Evolutionary conservation across 2,113 vertebrate species (phyloP), one percentile per base, ranked within the genome.

Genomic region (Catagonus wagneri): DNA sequence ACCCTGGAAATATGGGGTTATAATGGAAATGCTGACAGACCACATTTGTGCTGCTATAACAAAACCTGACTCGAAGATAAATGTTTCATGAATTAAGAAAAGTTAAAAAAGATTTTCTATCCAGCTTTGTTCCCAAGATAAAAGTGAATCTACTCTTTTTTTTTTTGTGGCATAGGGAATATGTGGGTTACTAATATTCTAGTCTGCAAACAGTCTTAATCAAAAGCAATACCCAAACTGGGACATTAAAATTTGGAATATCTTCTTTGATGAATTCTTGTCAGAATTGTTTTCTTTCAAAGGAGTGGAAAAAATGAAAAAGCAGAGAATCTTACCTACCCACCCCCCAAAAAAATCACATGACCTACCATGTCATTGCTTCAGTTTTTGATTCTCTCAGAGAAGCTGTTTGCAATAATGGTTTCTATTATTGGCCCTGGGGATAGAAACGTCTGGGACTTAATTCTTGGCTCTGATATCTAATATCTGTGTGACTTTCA

Each of bases 1-100:
- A 66, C 87, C 78, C 83, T 95, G 93, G 97, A 98, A 97, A 63
- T 92, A 94, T 34, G 61, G 93, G 83, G 97, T 97, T 98, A 94
- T 71, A 98, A 97, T 92, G 96, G 96, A 98, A 98, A 97, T 97
- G 98, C 98, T 98, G 98, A 98, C 95, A 84, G 97, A 91, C 94
- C 93, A 97, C 97, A 97, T 98, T 98, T 97, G 78, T 96, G 96
- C 90, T 93, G 93, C 97, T 96, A 50, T 98, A 98, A 98, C 97
- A 97, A 96, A 98, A 98, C 97, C 97, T 98, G 97, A 98, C 98
- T 98, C 5, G 50, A 97, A 98, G 96, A 98, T 98, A 98, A 99
- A 99, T 98, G 98, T 98, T 99, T 98, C 97, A 99, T 98, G 98
- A 98, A 98, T 98, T 98, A 94, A 98, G 97, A 94, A 96, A 98